Base-by-base conservation (phyloP, 2,888 invertebrate genomes). In the Meandrusa payeni region DNA sequence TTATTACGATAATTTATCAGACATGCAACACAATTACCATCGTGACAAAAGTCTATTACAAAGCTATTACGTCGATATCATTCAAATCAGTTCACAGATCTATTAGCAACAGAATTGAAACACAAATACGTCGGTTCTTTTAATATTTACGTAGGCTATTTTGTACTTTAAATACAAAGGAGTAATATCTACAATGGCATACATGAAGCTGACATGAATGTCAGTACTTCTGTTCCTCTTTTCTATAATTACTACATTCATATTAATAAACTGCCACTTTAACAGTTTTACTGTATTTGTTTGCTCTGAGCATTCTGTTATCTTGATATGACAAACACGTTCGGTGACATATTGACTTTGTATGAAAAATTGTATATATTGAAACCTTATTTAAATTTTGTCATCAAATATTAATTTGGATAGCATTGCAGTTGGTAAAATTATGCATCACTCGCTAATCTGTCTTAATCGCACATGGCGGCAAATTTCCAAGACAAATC, bases 71-170 rank as follows among this genome's bases (percentile, higher is more conserved):
- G 48, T 51, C 47, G 41, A 41, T 55, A 59, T 61, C 57, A 42
- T 49, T 52, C 54, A 50, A 60, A 61, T 60, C 57, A 41, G 51
- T 60, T 59, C 66, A 58, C 59, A 60, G 53, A 47, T 54, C 54
- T 62, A 60, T 61, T 61, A 52, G 48, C 7, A 32, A 44, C 9
- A 41, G n/a, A 20, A 31, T 2, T 9, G 5, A 28, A 23, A 28
- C 20, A 11, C 13, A 13, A 20, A 28, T 28, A 38, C 13, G 27
- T 22, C 10, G n/a, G 12, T 12, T 12, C 19, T 28, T 15, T 22
- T 9, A 5, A 10, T 4, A 20, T 12, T 6, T 7, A 12, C 12
- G 1, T 6, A 10, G 7, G 12, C 13, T 4, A 28, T 27, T 20
- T 13, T 4, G 2, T 28, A 5, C 20, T 28, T 28, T 38, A 38